phyloP scores from a whole-genome alignment of 2,113 vertebrate genomes.

The Pangasianodon hypophthalmus region DNA sequence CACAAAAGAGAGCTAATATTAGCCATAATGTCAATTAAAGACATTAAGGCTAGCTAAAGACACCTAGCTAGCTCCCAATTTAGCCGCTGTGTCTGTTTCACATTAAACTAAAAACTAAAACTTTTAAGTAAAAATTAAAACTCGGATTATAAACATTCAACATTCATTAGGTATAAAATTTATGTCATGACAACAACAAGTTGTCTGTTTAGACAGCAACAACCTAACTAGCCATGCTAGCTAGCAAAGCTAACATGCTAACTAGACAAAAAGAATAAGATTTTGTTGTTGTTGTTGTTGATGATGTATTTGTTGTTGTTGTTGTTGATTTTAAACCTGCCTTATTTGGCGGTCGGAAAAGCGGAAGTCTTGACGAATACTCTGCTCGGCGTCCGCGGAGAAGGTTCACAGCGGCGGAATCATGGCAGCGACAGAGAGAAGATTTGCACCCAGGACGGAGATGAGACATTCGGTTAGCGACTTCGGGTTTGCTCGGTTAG shows the following conservation, averaged over 20 bases:
- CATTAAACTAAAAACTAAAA: background rate
- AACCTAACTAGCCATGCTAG: slow-evolving; percentile 1
- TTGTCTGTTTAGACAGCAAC: background rate
- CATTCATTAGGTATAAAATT: background rate
- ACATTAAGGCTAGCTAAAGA: background rate
- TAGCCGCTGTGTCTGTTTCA: background rate
- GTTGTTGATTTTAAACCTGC: slow-evolving; percentile 60
- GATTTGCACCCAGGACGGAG: slow-evolving; percentile 19
- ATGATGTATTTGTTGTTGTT: background rate
- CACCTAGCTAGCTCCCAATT: background rate
- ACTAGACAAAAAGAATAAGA: background rate
- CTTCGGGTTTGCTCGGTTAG: slow-evolving; percentile 7
- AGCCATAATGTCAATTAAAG: background rate
- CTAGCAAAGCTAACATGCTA: background rate
- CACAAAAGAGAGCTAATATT: background rate
- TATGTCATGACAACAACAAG: background rate
- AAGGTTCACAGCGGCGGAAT: slow-evolving; percentile 49
- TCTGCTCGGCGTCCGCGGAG: slow-evolving; percentile 40
- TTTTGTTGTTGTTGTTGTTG: background rate
- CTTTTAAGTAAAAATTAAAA: background rate
- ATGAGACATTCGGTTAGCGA: slow-evolving; percentile 49
- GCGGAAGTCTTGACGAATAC: slow-evolving; percentile 61
- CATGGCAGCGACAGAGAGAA: slow-evolving; percentile 30
- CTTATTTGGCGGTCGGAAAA: slow-evolving; percentile 66
- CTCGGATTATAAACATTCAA: background rate